Evolutionary conservation across 2,113 vertebrate species (phyloP), one percentile per base, ranked within the genome.

Genomic region (Haemorhous mexicanus): DNA sequence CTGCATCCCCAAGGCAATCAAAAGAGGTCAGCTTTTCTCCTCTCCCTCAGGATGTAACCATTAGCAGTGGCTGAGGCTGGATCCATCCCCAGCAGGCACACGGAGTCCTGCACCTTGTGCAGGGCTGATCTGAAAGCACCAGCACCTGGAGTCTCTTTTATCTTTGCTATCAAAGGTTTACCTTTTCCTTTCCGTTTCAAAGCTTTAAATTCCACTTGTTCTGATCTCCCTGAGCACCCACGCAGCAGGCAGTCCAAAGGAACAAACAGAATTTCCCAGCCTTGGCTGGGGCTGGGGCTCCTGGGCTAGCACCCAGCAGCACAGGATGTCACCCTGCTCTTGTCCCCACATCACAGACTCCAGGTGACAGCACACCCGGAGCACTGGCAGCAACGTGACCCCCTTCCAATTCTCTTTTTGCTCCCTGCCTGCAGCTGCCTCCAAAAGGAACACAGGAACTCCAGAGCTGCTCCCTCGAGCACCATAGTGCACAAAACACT

Each of bases 401-500:
- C 43, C 5, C 13, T 64, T 22, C 43, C 62, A 44, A 10, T 13
- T 50, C 74, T 63, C 44, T 35, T 63, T 63, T 27, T 68, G 35
- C 44, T 90, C 58, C 46, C 32, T 72, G 32, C 46, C 69, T 37
- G 43, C 89, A 79, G 61, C 53, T 39, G 68, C 33, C 49, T 78
- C 76, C 62, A n/a, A 21, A 63, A 50, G 50, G 39, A 56, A 43
- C 28, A 10, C 0, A 1, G 35, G 43, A 82, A 26, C 43, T 16
- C 11, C 80, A 55, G 32, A 87, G 76, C 66, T 72, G 90, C 64
- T 96, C 94, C 94, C 96, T 58, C 0, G 28, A 61, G 67, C 69
- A 28, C 82, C 64, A 8, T 19, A 30, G 73, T 86, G 86, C 94
- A 95, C 84, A 95, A 96, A 89, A 73, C 44, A 46, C 70, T 76